phyloP scores from a whole-genome alignment of 2,888 invertebrate genomes.

The Nomada lathburiana region DNA sequence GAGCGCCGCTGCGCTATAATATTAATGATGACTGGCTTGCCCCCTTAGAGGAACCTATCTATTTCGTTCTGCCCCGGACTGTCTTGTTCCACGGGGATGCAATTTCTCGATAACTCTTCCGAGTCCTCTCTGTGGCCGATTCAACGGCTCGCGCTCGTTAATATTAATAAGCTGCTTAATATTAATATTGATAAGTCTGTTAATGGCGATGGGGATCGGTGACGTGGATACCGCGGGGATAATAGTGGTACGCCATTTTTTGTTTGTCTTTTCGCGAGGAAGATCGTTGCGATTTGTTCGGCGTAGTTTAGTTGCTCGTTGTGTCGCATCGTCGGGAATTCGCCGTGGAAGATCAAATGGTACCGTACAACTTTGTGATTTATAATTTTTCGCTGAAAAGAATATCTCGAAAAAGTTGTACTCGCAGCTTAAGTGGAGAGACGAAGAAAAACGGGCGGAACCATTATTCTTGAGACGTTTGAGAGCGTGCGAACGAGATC shows the following conservation, averaged over 20 bases:
- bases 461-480: too few relatives aligned
- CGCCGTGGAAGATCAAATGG: too few relatives aligned
- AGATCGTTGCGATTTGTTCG: not conserved
- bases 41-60: constrained; percentile 67
- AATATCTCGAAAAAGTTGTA: too few relatives aligned
- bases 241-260: constrained; percentile 20
- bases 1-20: constrained; percentile 79
- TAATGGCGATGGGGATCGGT: constrained; percentile 49
- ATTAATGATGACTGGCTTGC: constrained; percentile 81
- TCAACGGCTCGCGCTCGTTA: constrained; percentile 40
- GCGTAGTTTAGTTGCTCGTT: not conserved
- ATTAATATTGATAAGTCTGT: constrained; percentile 56
- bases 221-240: constrained; percentile 33
- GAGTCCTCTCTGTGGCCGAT: constrained; percentile 22
- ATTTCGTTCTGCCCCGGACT: constrained; percentile 63
- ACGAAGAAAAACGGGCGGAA: too few relatives aligned
- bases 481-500: too few relatives aligned
- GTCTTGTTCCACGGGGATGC: constrained; percentile 68
- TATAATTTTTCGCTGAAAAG: too few relatives aligned
- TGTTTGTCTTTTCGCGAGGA: not conserved
- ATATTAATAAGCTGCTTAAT: constrained; percentile 61
- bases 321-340: not conserved
- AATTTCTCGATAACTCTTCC: constrained; percentile 66
- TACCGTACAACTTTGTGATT: too few relatives aligned
- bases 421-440: too few relatives aligned